Percentiles rank a stretch among this genome's conserved stretches.
phyloP scores from a whole-genome alignment of 1,140 invertebrate genomes.

The Lerema accius region DNA sequence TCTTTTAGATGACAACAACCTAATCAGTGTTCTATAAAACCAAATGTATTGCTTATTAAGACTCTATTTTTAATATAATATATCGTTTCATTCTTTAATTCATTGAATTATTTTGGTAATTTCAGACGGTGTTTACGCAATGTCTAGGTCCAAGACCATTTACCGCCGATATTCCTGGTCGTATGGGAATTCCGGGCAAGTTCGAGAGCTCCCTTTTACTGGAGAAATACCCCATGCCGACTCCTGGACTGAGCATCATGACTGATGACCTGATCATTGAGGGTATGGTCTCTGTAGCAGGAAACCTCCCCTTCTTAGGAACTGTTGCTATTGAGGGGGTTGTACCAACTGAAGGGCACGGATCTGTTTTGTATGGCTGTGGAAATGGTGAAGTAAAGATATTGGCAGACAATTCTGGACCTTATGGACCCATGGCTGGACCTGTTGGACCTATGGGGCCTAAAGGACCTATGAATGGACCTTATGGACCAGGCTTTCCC shows the following conservation, averaged over 20 bases:
- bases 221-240: constrained; percentile 38
- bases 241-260: constrained; percentile 37
- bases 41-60: too few species aligned
- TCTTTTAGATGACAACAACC: too few species aligned
- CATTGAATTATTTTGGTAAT: too few species aligned
- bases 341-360: constrained; percentile 41
- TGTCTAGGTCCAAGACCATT: constrained; percentile 26
- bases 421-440: constrained; percentile 2
- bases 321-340: constrained; percentile 46
- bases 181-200: neutral
- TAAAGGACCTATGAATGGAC: too few species aligned
- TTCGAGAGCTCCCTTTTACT: constrained; percentile 19
- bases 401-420: constrained; percentile 25
- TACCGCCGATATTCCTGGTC: constrained; percentile 19
- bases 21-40: too few species aligned
- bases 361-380: constrained; percentile 44
- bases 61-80: too few species aligned
- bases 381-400: constrained; percentile 42
- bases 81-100: too few species aligned
- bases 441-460: neutral
- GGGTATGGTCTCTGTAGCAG: constrained; percentile 45
- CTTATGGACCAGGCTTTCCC: too few species aligned
- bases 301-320: constrained; percentile 50
- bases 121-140: constrained; percentile 33
- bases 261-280: constrained; percentile 50